These are phyloP conservation scores for Actinemys pallida DNA, from an alignment of 2,113 vertebrate species.

Conservation along the genomic window DNA sequence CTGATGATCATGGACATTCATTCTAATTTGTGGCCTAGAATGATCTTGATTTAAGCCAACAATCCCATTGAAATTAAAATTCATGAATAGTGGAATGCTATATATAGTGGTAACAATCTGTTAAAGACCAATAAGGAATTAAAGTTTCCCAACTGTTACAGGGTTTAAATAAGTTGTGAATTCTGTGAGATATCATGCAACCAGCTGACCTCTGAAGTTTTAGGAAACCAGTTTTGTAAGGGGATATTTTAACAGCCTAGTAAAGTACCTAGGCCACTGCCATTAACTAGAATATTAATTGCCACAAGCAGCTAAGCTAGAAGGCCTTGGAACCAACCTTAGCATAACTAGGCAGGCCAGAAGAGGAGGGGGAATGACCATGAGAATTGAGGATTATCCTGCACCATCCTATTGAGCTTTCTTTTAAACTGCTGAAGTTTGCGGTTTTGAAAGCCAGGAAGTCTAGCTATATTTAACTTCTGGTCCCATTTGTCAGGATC, in stretches of 20 bases:
- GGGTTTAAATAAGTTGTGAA: neutral
- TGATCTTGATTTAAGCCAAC: neutral
- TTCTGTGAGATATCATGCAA: neutral
- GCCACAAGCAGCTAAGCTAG: neutral
- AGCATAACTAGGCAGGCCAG: neutral
- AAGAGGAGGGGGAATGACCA: neutral
- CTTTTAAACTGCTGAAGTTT: neutral
- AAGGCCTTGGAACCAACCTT: neutral
- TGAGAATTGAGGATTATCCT: neutral
- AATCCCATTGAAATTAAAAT: slow-evolving; percentile 13
- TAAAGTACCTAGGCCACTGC: neutral
- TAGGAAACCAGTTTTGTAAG: neutral
- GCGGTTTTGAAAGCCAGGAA: neutral
- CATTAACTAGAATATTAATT: neutral
- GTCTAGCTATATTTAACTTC: neutral
- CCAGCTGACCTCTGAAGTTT: neutral
- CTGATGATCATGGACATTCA: neutral
- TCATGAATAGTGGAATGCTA: slow-evolving; percentile 13
- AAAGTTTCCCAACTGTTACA: neutral
- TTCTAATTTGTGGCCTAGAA: fast-evolving
- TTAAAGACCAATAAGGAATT: neutral
- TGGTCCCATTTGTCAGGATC: too few species aligned
- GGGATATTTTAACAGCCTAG: neutral
- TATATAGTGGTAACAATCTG: neutral
- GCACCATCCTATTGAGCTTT: neutral